A percentile compares a stretch with the other conserved stretches of the same genome.
These are phyloP conservation scores for Daktulosphaira vitifoliae DNA, from an alignment of 1,140 invertebrate genomes.

Conservation along the genomic window DNA sequence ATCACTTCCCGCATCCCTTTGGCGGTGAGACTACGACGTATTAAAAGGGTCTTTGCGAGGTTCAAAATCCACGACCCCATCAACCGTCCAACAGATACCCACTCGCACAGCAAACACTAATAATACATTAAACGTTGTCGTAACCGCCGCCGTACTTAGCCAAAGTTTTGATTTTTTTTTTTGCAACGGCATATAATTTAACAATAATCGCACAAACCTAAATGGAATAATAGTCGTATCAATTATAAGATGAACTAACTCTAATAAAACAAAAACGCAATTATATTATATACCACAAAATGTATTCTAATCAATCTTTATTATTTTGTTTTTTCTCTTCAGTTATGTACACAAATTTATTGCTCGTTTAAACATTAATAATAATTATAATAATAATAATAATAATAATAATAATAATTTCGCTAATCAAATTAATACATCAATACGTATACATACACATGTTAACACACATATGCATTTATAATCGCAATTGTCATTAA, in stretches of 20 bases:
- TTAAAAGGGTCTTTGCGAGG: slow-evolving; percentile 18
- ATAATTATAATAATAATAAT: slow-evolving; percentile 28
- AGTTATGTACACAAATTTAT: slow-evolving; percentile 30
- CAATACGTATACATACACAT: too few relatives aligned
- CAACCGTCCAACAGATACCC: too few relatives aligned
- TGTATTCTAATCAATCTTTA: slow-evolving; percentile 33
- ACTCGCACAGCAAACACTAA: too few relatives aligned
- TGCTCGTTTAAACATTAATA: slow-evolving; percentile 30
- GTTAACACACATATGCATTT: slow-evolving; percentile 19
- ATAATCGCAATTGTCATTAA: slow-evolving; percentile 16
- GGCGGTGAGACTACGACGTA: background rate
- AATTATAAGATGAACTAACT: too few relatives aligned
- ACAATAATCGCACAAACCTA: too few relatives aligned
- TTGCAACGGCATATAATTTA: too few relatives aligned
- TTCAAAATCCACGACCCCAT: slow-evolving; percentile 8
- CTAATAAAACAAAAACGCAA: too few relatives aligned
- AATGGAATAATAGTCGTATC: too few relatives aligned
- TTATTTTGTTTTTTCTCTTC: slow-evolving; percentile 13
- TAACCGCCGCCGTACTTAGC: too few relatives aligned
- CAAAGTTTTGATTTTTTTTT: too few relatives aligned
- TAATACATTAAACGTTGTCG: too few relatives aligned
- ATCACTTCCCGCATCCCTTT: slow-evolving; percentile 18
- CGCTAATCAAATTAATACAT: too few relatives aligned
- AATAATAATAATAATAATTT: slow-evolving; percentile 15
- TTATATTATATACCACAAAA: background rate